Percentiles rank a stretch among this genome's conserved stretches.
Conservation (phyloP, 2,797 vertebrate species). For the Vespertilio murinus region DNA sequence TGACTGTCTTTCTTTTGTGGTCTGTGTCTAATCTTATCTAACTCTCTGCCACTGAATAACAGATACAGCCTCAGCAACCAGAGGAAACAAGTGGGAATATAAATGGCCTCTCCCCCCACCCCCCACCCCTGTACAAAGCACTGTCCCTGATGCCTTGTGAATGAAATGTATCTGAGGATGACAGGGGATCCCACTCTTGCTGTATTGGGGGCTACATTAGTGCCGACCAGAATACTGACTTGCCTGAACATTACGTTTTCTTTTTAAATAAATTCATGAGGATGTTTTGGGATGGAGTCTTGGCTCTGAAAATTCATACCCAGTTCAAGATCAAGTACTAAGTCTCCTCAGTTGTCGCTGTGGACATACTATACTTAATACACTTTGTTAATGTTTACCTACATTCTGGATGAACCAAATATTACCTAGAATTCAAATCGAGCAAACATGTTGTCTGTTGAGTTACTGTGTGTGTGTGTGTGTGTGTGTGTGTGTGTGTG, state of each 20-base stretch:
- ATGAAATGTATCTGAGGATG: slow-evolving; percentile 68
- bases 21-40: slow-evolving; percentile 25
- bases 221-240: slow-evolving; percentile 57
- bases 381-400: slow-evolving; percentile 77
- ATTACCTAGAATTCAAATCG: slow-evolving; percentile 78
- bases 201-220: not conserved
- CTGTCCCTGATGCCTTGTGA: slow-evolving; percentile 65
- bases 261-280: slow-evolving; percentile 67
- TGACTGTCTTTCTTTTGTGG: not conserved
- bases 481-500: not conserved
- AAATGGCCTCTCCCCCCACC: slow-evolving; percentile 17
- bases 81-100: not conserved
- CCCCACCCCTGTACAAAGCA: slow-evolving; percentile 19
- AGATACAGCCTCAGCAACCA: not conserved
- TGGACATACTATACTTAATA: slow-evolving; percentile 66
- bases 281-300: slow-evolving; percentile 45
- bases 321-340: slow-evolving; percentile 70
- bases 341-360: slow-evolving; percentile 70
- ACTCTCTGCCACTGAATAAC: not conserved
- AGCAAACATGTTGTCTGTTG: slow-evolving; percentile 77
- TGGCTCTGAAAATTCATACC: slow-evolving; percentile 68
- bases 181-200: not conserved
- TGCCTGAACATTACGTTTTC: slow-evolving; percentile 59
- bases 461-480: slow-evolving; percentile 66
- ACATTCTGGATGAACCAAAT: slow-evolving; percentile 72